phyloP scores from a whole-genome alignment of 2,888 invertebrate species.

The Chloroclystis v-ata region DNA sequence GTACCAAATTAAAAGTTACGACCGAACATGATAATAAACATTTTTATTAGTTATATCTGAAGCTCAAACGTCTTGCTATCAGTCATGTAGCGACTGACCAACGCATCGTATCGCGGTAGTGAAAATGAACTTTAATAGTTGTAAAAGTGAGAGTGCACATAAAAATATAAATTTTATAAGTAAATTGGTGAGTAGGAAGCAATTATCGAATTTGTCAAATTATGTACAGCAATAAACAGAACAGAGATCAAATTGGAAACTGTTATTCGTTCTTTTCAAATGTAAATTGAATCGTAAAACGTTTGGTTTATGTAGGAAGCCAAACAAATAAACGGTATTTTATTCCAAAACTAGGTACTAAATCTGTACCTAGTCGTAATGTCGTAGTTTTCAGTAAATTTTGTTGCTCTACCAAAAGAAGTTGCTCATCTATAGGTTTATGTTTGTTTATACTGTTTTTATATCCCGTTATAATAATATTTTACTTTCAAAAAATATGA shows the following conservation, averaged over 20 bases:
- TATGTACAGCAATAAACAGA: slow-evolving; percentile 40
- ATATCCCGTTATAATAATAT: no score
- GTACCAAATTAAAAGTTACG: slow-evolving; percentile 11
- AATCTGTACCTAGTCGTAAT: no score
- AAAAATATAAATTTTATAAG: background rate
- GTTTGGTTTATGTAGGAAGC: slow-evolving; percentile 45
- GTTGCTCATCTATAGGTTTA: no score
- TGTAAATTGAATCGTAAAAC: slow-evolving; percentile 64
- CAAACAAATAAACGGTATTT: slow-evolving; percentile 25
- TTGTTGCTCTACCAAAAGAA: no score
- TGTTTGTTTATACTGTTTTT: no score
- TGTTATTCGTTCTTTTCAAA: slow-evolving; percentile 56
- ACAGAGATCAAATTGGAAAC: slow-evolving; percentile 48
- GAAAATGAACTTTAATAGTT: slow-evolving; percentile 3
- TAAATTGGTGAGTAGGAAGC: slow-evolving; percentile 8
- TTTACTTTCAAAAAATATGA: no score
- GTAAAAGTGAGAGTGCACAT: no score
- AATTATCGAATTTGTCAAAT: slow-evolving; percentile 36
- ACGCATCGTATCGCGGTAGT: slow-evolving; percentile 7
- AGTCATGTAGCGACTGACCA: slow-evolving; percentile 13
- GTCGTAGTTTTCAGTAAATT: no score
- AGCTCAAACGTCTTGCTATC: slow-evolving; percentile 14
- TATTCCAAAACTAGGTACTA: slow-evolving; percentile 12
- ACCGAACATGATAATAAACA: slow-evolving; percentile 7
- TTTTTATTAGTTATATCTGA: slow-evolving; percentile 14